Evolutionary conservation across 2,797 vertebrate species (phyloP), one percentile per base, ranked within the genome.

Genomic region (Echeneis naucrates): DNA sequence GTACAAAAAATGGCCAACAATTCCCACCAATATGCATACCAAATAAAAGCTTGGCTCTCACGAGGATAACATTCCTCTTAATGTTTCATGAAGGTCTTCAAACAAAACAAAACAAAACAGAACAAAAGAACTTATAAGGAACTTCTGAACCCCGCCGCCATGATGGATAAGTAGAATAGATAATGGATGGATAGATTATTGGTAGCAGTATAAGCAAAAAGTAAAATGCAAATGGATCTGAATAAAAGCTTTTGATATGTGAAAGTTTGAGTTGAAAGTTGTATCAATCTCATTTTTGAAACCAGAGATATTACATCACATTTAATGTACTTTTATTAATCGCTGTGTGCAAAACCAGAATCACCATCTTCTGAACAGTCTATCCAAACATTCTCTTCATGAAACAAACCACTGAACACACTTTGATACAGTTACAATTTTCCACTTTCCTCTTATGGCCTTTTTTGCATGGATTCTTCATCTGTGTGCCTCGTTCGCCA

Each of bases 321-420:
- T 52, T 67, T 56, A 68, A 10, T 55, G 65, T 75, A 82, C 50
- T 63, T 87, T 91, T 87, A 90, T 87, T 85, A 9, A 58, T 72
- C 63, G 70, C 55, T 72, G 47, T 83, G 87, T 91, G 88, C 84
- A 92, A 93, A 91, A 80, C 56, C 74, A 69, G 33, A 74, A 63
- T 81, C 60, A 73, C 66, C 24, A 26, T 32, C 78, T 79, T 53
- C 26, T 50, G 64, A 57, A 42, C 38, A 60, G 44, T 33, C 53
- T 55, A 73, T 68, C 37, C 60, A 66, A 54, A 78, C 78, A 78
- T 8, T 58, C 72, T 51, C 78, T 47, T 57, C 63, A 45, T 38
- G 40, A 68, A 75, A 9, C 60, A 66, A 17, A 1, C 17, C 33
- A 55, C 59, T 53, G 45, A 76, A 80, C 58, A 81, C 70, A 68